Conservation (phyloP, 2,113 vertebrate species). For the Semicossyphus pulcher region DNA sequence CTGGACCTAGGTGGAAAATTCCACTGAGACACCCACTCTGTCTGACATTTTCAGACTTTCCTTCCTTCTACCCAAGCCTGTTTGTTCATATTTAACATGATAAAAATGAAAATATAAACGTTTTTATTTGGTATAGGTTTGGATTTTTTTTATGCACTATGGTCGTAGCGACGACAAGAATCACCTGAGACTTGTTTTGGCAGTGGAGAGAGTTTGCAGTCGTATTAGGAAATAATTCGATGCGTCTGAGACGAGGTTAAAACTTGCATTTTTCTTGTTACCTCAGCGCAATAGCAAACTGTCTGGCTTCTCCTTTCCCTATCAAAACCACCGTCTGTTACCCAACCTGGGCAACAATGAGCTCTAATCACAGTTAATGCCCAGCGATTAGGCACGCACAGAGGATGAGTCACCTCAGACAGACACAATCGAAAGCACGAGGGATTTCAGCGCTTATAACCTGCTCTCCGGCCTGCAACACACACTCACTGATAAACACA, state of each 20-base stretch:
- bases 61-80: not conserved
- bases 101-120: no score
- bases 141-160: no score
- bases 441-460: slow-evolving; percentile 49
- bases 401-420: slow-evolving; percentile 67
- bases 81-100: not conserved
- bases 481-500: slow-evolving; percentile 11
- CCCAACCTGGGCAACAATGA: slow-evolving; percentile 60
- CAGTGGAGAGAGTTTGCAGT: not conserved
- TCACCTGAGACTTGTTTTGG: no score
- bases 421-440: slow-evolving; percentile 79
- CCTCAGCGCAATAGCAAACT: slow-evolving; percentile 11
- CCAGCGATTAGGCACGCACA: slow-evolving; percentile 32
- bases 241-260: slow-evolving; percentile 37
- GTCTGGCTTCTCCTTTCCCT: slow-evolving; percentile 75
- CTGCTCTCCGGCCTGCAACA: slow-evolving; percentile 26
- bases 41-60: no score
- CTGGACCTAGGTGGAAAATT: no score
- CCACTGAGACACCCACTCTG: no score
- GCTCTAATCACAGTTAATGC: slow-evolving; percentile 65
- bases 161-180: no score
- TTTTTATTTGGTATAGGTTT: no score
- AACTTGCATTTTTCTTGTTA: slow-evolving; percentile 41
- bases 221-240: slow-evolving; percentile 47
- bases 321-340: slow-evolving; percentile 65